Evolutionary conservation across 2,797 vertebrate species (phyloP), one percentile per base, ranked within the genome.

Genomic region (Xyrichtys novacula): DNA sequence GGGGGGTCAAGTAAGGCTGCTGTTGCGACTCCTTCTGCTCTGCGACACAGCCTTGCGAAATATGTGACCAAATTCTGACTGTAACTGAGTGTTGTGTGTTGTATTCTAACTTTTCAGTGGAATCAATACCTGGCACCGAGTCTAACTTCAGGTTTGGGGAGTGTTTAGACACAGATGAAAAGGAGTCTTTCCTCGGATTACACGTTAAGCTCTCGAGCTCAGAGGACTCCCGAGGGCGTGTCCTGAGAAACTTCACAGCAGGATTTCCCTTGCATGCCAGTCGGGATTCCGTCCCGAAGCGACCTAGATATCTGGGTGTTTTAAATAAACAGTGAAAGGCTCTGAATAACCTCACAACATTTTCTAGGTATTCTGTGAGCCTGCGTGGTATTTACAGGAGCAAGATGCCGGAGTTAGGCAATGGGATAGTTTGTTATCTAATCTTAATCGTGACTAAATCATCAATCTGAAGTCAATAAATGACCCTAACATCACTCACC

Each of bases 151-250:
- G 44, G 55, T 69, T 42, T 28, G 52, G 25, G 69, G 65, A 74
- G 80, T 73, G 22, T 65, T 63, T 36, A 53, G 25, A 54, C 28
- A 47, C 42, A 58, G 11, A 76, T 62, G 64, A 72, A 77, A 74
- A 38, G 20, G 40, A 74, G 78, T 38, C 60, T 80, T 73, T 76
- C 73, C 77, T 76, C 70, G 19, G 65, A 42, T 64, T 53, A 57
- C 16, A 60, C 19, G 20, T 60, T 61, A 72, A 74, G 38, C 54
- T 57, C 58, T 26, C 14, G 10, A 12, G 23, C 40, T 32, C 38
- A 32, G 39, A 84, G 86, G 81, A 90, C 22, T 88, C 81, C 87
- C 46, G 29, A 88, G 85, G 92, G 93, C 84, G 93, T 92, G 92
- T 87, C 84, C 63, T 91, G 89, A 91, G 86, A 92, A 90, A 80